Evolutionary conservation across 2,113 vertebrate species (phyloP).

Genomic region (Myrmophylax atrothorax): DNA sequence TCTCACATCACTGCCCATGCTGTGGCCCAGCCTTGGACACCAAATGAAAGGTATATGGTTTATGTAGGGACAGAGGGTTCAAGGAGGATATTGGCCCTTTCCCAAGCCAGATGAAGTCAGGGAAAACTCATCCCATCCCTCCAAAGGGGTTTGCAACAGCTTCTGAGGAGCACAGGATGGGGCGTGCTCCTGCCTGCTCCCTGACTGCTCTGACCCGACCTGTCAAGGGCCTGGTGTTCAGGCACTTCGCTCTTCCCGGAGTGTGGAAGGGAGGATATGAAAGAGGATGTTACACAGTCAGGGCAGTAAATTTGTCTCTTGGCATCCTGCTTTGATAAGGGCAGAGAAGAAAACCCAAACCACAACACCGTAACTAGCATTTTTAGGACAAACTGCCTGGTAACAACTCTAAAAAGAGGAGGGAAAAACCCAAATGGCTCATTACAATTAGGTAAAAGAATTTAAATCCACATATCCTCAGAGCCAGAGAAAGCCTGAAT

Average conservation of each 20-base stretch:
- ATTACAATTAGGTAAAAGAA: not conserved
- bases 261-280: conserved; percentile 27
- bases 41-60: not conserved
- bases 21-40: not conserved
- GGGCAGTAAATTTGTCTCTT: conserved; percentile 24
- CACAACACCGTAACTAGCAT: not conserved
- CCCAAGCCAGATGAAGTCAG: not conserved
- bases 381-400: not conserved
- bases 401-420: not conserved
- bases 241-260: not conserved
- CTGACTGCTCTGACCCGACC: not conserved
- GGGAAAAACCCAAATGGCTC: not conserved
- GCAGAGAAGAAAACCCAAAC: not conserved
- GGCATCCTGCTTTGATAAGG: conserved; percentile 20
- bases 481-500: not conserved
- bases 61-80: not conserved
- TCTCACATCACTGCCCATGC: not conserved
- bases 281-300: conserved; percentile 32
- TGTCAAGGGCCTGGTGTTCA: not conserved
- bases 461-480: not conserved
- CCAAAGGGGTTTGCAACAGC: not conserved
- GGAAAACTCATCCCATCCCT: not conserved
- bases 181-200: not conserved
- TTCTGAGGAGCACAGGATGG: not conserved
- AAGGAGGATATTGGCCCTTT: not conserved